Percentiles rank a stretch among this genome's conserved stretches.
These are phyloP conservation scores for Macrochelys suwanniensis DNA, from an alignment of 2,797 vertebrate species.

Conservation along the genomic window DNA sequence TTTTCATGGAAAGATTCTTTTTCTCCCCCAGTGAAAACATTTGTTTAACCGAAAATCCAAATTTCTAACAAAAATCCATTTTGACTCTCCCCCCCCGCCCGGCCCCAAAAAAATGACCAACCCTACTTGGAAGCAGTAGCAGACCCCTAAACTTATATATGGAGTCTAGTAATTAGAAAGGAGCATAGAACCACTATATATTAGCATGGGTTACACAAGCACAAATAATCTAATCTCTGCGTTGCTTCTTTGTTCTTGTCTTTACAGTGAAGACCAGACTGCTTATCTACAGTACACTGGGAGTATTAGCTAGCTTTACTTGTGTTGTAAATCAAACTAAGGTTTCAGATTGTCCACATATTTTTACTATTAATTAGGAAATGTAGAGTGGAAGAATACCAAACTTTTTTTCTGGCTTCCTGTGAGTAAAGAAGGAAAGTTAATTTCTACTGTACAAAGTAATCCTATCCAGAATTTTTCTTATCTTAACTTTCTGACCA, in stretches of 20 bases:
- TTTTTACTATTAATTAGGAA: neutral
- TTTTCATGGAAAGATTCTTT: neutral
- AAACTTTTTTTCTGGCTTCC: neutral
- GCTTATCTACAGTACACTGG: too few species aligned
- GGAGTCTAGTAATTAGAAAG: neutral
- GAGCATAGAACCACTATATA: neutral
- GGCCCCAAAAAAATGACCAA: too few species aligned
- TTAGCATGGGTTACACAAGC: neutral
- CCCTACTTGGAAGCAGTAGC: neutral
- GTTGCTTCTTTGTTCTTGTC: neutral
- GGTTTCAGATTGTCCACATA: neutral
- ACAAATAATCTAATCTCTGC: neutral
- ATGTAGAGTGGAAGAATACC: neutral
- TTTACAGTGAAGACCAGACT: neutral
- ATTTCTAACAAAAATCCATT: neutral
- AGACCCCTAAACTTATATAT: neutral
- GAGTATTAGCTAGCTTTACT: neutral
- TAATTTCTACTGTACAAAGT: neutral
- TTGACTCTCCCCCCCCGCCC: too few species aligned
- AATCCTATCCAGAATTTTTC: slow-evolving; percentile 27
- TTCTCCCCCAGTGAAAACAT: neutral
- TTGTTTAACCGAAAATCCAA: neutral
- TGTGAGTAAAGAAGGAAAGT: neutral
- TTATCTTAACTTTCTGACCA: slow-evolving; percentile 13
- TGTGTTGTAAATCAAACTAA: neutral